Conservation (phyloP, 2,797 vertebrate species). For the Spinibarbus caldwelli region DNA sequence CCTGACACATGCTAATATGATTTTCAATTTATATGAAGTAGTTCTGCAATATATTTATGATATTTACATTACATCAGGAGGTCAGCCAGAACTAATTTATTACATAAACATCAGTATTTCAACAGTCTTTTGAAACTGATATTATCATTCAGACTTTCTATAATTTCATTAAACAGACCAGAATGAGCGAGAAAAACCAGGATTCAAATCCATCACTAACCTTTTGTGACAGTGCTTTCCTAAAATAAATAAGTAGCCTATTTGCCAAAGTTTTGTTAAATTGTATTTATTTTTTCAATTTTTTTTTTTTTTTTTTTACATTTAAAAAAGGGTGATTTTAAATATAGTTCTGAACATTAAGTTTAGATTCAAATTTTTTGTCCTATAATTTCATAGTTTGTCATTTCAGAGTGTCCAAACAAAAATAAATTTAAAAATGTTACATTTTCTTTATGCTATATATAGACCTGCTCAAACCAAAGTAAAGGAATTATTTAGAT, state of each 20-base stretch:
- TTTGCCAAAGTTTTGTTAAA: too few relatives aligned
- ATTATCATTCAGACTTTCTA: too few relatives aligned
- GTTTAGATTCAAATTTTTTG: too few relatives aligned
- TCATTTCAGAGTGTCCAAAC: too few relatives aligned
- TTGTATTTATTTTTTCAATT: too few relatives aligned
- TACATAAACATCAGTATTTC: too few relatives aligned
- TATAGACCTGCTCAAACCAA: neutral
- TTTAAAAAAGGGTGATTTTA: neutral
- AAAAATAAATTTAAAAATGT: too few relatives aligned
- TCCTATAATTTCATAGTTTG: too few relatives aligned
- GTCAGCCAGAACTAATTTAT: neutral
- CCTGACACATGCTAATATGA: neutral
- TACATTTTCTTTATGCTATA: too few relatives aligned
- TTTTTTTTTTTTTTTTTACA: neutral
- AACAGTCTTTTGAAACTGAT: too few relatives aligned
- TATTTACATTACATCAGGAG: neutral
- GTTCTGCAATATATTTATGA: neutral
- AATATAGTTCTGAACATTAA: too few relatives aligned
- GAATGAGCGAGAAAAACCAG: neutral
- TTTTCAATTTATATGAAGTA: neutral
- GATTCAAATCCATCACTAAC: neutral
- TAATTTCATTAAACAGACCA: neutral
- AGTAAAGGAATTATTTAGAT: neutral
- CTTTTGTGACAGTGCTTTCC: neutral
- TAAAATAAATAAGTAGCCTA: neutral